Evolutionary conservation across 2,797 vertebrate species (phyloP), one percentile per base, ranked within the genome.

Genomic region (Typhlichthys eigenmanni): DNA sequence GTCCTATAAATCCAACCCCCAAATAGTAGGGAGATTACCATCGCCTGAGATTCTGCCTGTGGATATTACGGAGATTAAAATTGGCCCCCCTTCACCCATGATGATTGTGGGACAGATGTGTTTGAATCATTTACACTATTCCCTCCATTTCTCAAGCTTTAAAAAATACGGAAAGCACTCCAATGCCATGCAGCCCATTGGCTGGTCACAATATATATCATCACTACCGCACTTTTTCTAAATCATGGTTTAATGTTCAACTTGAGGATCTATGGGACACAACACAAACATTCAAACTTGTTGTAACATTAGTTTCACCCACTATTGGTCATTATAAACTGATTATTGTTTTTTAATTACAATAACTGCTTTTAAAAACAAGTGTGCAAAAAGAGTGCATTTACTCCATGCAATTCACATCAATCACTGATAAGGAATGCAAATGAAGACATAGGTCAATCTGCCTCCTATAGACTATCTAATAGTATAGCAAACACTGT

Each of bases 391-490:
- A 29, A 29, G 24, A 4, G 24, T 29, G 24, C 24, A 29, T 29
- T 29, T 29, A 29, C 4, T 29, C 24, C 24, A 4, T 29, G 24
- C 24, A 29, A 29, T 29, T 29, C 24, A 29, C 24, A 29, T 29
- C 24, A 4, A 29, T 29, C 24, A 29, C 24, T 29, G 24, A 29
- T 29, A 29, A 29, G 24, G 24, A 29, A 29, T 4, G 24, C 24
- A 29, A 29, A 29, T 29, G 24, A 29, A 29, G 14, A 51, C 19
- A 2, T 63, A 73, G 75, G 82, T 85, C 82, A 69, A 63, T 53
- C 65, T 32, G 14, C 63, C 59, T 68, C 13, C 58, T 57, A 58
- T 72, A 29, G 24, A 29, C 81, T 82, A 87, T 88, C 85, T 75
- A 48, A 29, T 43, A 52, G 71, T 72, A 48, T 53, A 65, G 62